Evolutionary conservation across 1,140 invertebrate genomes (phyloP).

Genomic region (Brachionus plicatilis): DNA sequence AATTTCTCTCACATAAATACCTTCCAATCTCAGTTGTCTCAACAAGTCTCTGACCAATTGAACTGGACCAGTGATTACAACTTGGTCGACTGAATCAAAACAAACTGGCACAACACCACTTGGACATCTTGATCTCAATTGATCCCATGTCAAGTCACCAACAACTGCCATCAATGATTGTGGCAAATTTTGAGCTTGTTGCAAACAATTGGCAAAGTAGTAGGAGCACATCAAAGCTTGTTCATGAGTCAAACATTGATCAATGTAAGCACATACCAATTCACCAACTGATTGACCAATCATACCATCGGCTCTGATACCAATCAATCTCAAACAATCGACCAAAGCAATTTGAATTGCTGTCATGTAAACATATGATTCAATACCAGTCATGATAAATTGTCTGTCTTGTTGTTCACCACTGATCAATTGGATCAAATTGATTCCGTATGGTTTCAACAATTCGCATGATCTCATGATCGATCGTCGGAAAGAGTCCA

Average conservation of each 20-base stretch:
- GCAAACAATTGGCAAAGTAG: conserved; percentile 78
- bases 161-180: conserved; percentile 70
- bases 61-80: conserved; percentile 80
- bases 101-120: conserved; percentile 76
- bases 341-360: conserved; percentile 87
- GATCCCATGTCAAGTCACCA: conserved; percentile 73
- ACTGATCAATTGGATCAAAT: conserved; percentile 73
- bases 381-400: conserved; percentile 80
- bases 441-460: conserved; percentile 69
- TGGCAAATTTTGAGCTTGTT: conserved; percentile 66
- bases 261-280: conserved; percentile 85
- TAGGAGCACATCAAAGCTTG: conserved; percentile 86
- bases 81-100: conserved; percentile 83
- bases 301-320: conserved; percentile 81
- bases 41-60: background rate
- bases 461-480: conserved; percentile 70
- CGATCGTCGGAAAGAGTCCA: conserved; percentile 72
- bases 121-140: conserved; percentile 67
- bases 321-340: conserved; percentile 70
- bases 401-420: conserved; percentile 56
- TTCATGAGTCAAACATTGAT: conserved; percentile 83
- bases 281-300: conserved; percentile 78
- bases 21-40: conserved; percentile 26
- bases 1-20: background rate
- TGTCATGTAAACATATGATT: conserved; percentile 85